Evolutionary conservation across 2,888 invertebrate species (phyloP), one percentile per base, ranked within the genome.

Genomic region (Calliphora vomitoria): DNA sequence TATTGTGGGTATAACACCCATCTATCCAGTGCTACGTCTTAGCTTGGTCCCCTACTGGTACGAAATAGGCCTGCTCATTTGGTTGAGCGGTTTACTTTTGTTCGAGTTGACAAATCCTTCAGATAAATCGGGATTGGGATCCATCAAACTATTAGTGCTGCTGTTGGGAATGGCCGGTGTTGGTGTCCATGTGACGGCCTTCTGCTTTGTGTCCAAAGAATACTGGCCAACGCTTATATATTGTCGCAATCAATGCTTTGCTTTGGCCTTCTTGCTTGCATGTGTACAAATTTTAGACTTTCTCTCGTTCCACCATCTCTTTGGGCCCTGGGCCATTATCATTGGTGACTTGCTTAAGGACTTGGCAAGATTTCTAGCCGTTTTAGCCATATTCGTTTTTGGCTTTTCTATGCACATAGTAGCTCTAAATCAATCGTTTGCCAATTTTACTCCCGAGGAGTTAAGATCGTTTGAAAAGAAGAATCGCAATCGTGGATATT

Each of bases 281-380:
- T 99, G 99, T 94, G 98, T 99, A 71, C 99, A 99, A 94, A 98
- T 99, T 91, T 95, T 99, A 92, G 98, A 98, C 94, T 99, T 99
- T 94, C 95, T 99, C 71, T 99, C 99, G 35, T 99, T 99, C 93
- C 99, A 99, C 94, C 98, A 99, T 94, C 95, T 99, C 25, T 99
- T 99, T 93, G 99, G 99, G 68, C 99, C 99, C 0, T 99, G 99
- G 99, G 99, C 99, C 47, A 99, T 99, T 92, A 99, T 99, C 93
- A 99, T 99, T 92, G 98, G 99, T 31, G 97, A 98, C 94, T 95
- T 98, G 81, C 97, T 98, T 96, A 98, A 98, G 93, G 98, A 99
- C 94, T 95, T 99, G 90, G 98, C 98, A n/a, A 95, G 98, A 92
- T 99, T 99, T 94, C 95, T 99, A 88, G 99, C 99, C 68, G 99